Evolutionary conservation across 2,113 vertebrate genomes (phyloP).

Genomic region (Apodemus sylvaticus): DNA sequence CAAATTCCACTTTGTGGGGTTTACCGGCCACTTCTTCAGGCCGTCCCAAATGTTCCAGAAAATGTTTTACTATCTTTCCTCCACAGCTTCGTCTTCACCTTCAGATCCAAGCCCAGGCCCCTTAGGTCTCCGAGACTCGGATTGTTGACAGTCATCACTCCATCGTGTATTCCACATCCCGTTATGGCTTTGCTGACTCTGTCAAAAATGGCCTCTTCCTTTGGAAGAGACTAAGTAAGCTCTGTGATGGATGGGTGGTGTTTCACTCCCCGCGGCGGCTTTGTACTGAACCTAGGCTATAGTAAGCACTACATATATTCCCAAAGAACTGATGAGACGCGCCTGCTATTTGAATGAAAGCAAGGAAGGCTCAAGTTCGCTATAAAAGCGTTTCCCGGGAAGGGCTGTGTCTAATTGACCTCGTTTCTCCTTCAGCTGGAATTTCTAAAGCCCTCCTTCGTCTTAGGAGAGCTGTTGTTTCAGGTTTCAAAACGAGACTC

Average conservation of each 20-base stretch:
- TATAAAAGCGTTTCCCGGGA: neutral
- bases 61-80: neutral
- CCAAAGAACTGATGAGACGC: neutral
- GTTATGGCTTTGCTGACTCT: neutral
- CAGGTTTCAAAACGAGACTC: constrained; percentile 58
- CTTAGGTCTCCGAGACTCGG: neutral
- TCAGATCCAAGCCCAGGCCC: neutral
- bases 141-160: neutral
- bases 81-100: neutral
- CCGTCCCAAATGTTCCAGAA: neutral
- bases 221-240: neutral
- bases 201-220: neutral
- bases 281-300: neutral
- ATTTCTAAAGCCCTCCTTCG: constrained; percentile 35
- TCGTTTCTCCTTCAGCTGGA: neutral
- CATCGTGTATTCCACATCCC: neutral
- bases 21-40: neutral
- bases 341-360: constrained; percentile 44
- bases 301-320: neutral
- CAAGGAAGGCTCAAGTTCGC: neutral
- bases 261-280: neutral
- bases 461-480: constrained; percentile 44
- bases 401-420: neutral
- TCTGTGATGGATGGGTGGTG: neutral
- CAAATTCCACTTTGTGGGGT: neutral